These are phyloP conservation scores for Chlorospingus semifuscus DNA, from an alignment of 2,797 vertebrate genomes.

Conservation along the genomic window DNA sequence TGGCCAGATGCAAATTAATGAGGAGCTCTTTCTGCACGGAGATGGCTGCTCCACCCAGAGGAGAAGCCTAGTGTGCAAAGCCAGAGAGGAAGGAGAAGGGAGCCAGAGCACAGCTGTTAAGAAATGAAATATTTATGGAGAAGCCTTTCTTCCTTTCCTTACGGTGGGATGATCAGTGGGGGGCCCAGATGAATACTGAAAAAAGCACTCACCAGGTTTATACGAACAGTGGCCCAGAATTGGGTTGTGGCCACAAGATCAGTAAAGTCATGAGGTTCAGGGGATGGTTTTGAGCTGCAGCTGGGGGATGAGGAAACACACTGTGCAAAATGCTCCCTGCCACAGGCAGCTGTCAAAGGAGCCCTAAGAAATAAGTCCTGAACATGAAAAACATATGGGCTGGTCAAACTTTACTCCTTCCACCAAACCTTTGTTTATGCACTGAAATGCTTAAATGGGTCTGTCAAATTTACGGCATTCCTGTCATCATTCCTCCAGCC, in stretches of 20 bases:
- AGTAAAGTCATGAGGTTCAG: not conserved
- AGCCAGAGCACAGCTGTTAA: slow-evolving; percentile 2
- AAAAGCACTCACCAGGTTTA: not conserved
- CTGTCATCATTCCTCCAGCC: not conserved
- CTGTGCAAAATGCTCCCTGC: not conserved
- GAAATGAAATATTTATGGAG: slow-evolving; percentile 32
- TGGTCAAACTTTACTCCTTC: not conserved
- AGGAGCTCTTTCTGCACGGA: not conserved
- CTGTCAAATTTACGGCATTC: not conserved
- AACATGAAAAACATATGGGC: not conserved
- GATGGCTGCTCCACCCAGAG: not conserved
- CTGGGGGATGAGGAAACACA: not conserved
- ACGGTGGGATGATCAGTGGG: not conserved
- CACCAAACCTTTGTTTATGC: not conserved
- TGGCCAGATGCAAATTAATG: not conserved
- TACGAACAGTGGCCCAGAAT: not conserved
- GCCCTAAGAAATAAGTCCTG: not conserved
- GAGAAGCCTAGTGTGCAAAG: not conserved
- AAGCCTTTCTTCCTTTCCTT: not conserved
- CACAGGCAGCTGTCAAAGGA: not conserved
- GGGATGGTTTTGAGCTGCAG: not conserved
- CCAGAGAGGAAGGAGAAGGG: not conserved
- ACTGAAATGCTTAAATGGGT: not conserved
- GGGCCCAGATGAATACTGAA: not conserved
- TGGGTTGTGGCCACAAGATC: not conserved